These are phyloP conservation scores for Carlito syrichta DNA, from an alignment of 2,113 vertebrate species.

Conservation along the genomic window DNA sequence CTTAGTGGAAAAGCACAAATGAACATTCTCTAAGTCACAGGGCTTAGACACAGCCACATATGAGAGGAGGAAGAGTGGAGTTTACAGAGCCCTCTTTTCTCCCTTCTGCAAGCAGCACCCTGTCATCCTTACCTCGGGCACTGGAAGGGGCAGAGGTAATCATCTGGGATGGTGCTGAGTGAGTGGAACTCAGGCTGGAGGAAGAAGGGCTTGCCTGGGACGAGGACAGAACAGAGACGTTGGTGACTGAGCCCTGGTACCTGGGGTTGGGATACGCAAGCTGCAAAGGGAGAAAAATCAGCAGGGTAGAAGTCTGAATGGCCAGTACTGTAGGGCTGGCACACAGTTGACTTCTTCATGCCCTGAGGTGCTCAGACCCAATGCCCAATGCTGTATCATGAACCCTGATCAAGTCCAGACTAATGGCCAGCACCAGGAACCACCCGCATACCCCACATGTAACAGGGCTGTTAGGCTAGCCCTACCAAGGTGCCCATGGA, in stretches of 20 bases:
- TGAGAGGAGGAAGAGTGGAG: not conserved
- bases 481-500: not conserved
- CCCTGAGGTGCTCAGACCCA: not conserved
- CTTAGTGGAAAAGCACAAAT: not conserved
- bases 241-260: constrained; percentile 80
- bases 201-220: constrained; percentile 95
- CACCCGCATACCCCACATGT: not conserved
- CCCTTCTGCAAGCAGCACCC: constrained; percentile 24
- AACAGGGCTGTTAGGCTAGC: not conserved
- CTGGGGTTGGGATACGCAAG: constrained; percentile 75
- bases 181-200: constrained; percentile 95
- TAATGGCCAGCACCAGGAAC: not conserved
- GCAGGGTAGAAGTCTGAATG: constrained; percentile 32
- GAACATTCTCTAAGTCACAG: not conserved
- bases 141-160: constrained; percentile 95
- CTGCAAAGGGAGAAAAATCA: constrained; percentile 76
- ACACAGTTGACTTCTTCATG: not conserved
- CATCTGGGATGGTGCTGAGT: constrained; percentile 94
- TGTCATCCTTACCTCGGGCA: constrained; percentile 91
- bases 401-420: not conserved
- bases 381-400: not conserved
- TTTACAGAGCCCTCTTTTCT: constrained; percentile 7
- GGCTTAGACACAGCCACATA: not conserved
- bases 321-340: not conserved
- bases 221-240: constrained; percentile 80